Percentiles rank a stretch among this genome's conserved stretches.
Conservation (phyloP, 2,797 vertebrate species). For the Gadopsis bispinosus region DNA sequence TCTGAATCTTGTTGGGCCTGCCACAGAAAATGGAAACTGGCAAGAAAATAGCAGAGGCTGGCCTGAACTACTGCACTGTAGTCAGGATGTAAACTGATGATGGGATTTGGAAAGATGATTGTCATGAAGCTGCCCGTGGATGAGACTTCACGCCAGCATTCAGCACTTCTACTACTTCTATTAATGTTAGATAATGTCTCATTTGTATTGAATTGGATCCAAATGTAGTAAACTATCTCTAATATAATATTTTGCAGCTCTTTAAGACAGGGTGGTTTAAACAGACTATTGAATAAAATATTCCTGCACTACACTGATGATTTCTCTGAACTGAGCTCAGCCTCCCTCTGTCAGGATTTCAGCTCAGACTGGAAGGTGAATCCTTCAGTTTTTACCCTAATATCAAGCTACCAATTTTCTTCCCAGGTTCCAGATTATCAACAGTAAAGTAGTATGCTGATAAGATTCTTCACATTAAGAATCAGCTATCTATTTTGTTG, state of each 20-base stretch:
- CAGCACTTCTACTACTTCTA: neutral
- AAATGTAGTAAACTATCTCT: neutral
- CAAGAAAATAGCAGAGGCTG: conserved; percentile 35
- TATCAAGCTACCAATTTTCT: neutral
- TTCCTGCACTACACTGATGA: neutral
- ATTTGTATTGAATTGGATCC: conserved; percentile 7
- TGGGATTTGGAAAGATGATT: neutral
- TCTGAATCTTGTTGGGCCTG: conserved; percentile 45
- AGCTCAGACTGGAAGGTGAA: neutral
- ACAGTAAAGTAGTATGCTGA: conserved; percentile 32
- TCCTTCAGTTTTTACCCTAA: neutral
- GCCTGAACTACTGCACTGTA: neutral
- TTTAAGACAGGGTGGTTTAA: neutral
- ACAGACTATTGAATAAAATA: neutral
- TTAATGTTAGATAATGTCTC: neutral
- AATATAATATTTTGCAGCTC: neutral
- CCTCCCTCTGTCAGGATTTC: neutral
- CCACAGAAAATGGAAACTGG: conserved; percentile 33
- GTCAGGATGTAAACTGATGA: conserved; percentile 10
- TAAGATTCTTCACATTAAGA: conserved; percentile 19
- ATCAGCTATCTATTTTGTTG: conserved; percentile 38
- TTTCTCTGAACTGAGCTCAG: neutral
- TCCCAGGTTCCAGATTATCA: neutral
- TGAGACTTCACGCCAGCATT: neutral
- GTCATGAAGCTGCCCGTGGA: neutral